Conservation (phyloP, 2,888 invertebrate genomes). For the Hyposoter didymator region DNA sequence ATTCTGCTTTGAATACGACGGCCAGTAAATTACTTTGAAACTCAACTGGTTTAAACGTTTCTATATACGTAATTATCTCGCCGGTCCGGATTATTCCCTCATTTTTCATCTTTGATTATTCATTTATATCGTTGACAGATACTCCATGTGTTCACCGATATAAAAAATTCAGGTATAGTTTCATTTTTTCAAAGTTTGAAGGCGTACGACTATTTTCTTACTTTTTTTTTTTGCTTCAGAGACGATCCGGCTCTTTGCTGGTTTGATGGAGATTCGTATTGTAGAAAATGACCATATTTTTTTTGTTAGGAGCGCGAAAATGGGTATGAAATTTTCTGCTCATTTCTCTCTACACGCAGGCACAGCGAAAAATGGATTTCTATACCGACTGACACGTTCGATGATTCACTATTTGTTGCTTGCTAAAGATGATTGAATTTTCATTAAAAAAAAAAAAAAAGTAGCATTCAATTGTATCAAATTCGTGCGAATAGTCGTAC, state of each 20-base stretch:
- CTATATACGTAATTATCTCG: neutral
- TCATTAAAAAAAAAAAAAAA: neutral
- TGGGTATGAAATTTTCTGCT: neutral
- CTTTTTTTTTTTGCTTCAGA: neutral
- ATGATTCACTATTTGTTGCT: neutral
- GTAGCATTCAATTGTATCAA: neutral
- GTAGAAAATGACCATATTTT: neutral
- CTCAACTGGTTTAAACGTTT: neutral
- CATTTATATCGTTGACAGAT: neutral
- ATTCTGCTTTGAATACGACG: constrained; percentile 3
- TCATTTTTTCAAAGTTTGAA: constrained; percentile 3
- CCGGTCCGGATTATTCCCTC: neutral
- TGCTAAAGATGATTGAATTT: no score
- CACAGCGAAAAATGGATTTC: neutral
- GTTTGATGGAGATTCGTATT: neutral
- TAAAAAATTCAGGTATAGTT: constrained; percentile 26
- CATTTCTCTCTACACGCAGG: neutral
- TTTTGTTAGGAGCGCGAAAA: neutral
- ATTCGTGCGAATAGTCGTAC: neutral
- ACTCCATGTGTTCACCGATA: constrained; percentile 25
- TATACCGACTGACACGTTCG: neutral
- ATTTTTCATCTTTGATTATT: neutral
- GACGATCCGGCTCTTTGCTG: neutral
- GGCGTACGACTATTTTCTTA: constrained; percentile 7
- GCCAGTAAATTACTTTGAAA: neutral